These are phyloP conservation scores for Micrasema minimum DNA, from an alignment of 1,140 invertebrate species.

Conservation along the genomic window DNA sequence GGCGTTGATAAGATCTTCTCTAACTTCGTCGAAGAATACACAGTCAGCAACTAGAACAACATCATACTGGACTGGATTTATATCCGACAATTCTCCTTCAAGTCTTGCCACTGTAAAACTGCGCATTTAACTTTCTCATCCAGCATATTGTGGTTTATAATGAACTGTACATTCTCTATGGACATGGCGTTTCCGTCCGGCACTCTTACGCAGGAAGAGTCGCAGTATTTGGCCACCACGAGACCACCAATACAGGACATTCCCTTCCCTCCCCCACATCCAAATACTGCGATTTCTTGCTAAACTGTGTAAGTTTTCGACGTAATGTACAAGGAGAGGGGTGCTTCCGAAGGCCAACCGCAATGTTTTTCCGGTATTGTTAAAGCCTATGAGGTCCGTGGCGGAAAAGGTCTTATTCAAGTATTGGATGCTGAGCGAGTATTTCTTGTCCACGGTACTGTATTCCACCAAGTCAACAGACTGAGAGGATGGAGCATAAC, in stretches of 20 bases:
- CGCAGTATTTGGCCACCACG: slow-evolving; percentile 76
- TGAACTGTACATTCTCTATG: slow-evolving; percentile 78
- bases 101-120: slow-evolving; percentile 67
- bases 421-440: slow-evolving; percentile 57
- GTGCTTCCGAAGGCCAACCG: slow-evolving; percentile 91
- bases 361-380: slow-evolving; percentile 93
- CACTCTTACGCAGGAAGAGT: slow-evolving; percentile 70
- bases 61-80: slow-evolving; percentile 69
- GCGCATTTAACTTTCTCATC: slow-evolving; percentile 56
- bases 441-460: slow-evolving; percentile 40
- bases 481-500: slow-evolving; percentile 58
- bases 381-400: slow-evolving; percentile 83
- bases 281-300: slow-evolving; percentile 74
- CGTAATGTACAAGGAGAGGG: slow-evolving; percentile 79
- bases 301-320: slow-evolving; percentile 75
- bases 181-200: slow-evolving; percentile 85
- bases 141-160: slow-evolving; percentile 73
- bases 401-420: slow-evolving; percentile 73
- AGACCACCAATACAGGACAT: slow-evolving; percentile 88
- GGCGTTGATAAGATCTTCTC: slow-evolving; percentile 76
- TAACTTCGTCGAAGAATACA: slow-evolving; percentile 84
- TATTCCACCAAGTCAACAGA: slow-evolving; percentile 60
- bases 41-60: slow-evolving; percentile 83
- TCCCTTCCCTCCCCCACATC: slow-evolving; percentile 87
- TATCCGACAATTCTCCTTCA: slow-evolving; percentile 45